A percentile compares a stretch with the other conserved stretches of the same genome.
phyloP scores from a whole-genome alignment of 1,140 invertebrate species.

The Leptopilina clavipes region DNA sequence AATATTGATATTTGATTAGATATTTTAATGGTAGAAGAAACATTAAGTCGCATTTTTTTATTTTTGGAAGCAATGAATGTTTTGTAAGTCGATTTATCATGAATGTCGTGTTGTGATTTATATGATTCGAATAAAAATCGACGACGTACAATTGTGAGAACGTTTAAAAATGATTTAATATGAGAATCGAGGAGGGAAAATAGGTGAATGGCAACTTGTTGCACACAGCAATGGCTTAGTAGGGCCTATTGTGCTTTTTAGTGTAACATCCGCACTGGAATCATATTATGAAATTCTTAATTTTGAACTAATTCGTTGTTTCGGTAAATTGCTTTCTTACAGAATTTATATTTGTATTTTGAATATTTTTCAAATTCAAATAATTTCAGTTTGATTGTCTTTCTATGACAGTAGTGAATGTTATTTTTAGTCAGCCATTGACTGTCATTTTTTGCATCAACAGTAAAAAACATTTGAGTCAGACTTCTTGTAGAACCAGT shows the following conservation, averaged over 20 bases:
- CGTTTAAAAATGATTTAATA: constrained; percentile 67
- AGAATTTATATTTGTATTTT: too few species aligned
- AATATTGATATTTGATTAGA: too few species aligned
- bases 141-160: constrained; percentile 56
- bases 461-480: too few species aligned
- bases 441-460: too few species aligned
- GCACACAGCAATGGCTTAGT: constrained; percentile 63
- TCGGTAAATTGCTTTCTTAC: too few species aligned
- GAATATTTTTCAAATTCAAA: too few species aligned
- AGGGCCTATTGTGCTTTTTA: constrained; percentile 49
- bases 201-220: constrained; percentile 63
- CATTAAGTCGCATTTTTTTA: background rate
- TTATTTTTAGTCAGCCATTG: too few species aligned
- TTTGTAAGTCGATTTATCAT: constrained; percentile 33
- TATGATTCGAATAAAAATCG: constrained; percentile 60
- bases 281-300: background rate
- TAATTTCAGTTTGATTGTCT: too few species aligned
- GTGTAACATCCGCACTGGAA: background rate
- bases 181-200: constrained; percentile 43
- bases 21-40: too few species aligned
- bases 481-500: too few species aligned
- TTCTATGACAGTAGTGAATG: too few species aligned
- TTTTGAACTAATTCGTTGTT: too few species aligned
- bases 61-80: background rate
- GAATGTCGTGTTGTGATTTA: constrained; percentile 37